phyloP scores from a whole-genome alignment of 2,113 vertebrate species.

The Daphoenositta chrysoptera region DNA sequence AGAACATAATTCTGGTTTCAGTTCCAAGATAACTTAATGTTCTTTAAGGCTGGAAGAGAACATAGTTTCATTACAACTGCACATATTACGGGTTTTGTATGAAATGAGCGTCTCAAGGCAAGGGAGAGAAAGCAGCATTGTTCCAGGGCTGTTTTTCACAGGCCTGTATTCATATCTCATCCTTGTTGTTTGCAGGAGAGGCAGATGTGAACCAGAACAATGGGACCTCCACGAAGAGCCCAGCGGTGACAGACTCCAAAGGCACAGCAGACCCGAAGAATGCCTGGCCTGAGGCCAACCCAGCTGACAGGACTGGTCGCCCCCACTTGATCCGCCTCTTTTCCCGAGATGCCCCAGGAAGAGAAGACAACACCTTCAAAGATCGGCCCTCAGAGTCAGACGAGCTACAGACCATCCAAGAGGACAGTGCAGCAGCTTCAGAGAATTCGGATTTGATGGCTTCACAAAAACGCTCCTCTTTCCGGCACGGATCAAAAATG shows the following conservation, averaged over 20 bases:
- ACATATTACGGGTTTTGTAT: conserved; percentile 51
- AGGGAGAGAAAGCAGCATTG: conserved; percentile 82
- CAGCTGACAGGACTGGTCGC: conserved; percentile 88
- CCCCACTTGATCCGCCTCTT: conserved; percentile 99
- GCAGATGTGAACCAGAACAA: conserved; percentile 97
- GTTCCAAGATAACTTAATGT: conserved; percentile 17
- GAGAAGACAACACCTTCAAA: conserved; percentile 99
- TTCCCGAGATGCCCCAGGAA: conserved; percentile 98
- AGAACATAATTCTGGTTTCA: background rate
- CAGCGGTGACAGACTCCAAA: conserved; percentile 93
- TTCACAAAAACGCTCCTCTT: conserved; percentile 84
- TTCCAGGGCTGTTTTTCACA: conserved; percentile 77
- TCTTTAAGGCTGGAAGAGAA: background rate
- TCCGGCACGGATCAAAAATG: conserved; percentile 83
- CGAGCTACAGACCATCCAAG: conserved; percentile 97
- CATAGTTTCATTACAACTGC: background rate
- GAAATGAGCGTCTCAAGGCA: conserved; percentile 59
- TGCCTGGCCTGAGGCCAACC: conserved; percentile 81
- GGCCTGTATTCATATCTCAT: conserved; percentile 85
- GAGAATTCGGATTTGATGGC: conserved; percentile 86
- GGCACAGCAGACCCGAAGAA: conserved; percentile 81
- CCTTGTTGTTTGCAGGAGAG: conserved; percentile 95
- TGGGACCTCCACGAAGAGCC: conserved; percentile 86
- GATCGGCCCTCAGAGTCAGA: conserved; percentile 97
- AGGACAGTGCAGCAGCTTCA: conserved; percentile 85